A percentile compares a stretch with the other conserved stretches of the same genome.
Conservation (phyloP, 53 echinoderm and acorn worm genomes). For the Holothuria scabra region DNA sequence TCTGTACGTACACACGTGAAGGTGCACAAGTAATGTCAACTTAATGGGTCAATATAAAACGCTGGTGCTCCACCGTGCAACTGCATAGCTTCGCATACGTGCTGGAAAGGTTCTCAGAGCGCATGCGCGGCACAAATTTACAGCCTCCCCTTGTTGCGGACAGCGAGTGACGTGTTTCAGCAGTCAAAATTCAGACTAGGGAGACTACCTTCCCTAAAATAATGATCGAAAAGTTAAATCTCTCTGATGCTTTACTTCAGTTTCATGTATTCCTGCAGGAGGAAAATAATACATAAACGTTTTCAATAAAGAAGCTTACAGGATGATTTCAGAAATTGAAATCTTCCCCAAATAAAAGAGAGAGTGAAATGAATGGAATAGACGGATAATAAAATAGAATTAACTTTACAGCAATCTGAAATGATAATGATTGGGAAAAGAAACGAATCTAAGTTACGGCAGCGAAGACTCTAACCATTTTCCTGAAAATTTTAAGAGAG, state of each 20-base stretch:
- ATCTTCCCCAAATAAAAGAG: neutral
- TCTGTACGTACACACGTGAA: too few relatives aligned
- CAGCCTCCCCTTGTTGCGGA: conserved; percentile 1
- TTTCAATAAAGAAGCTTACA: too few relatives aligned
- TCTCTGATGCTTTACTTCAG: neutral
- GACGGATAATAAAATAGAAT: neutral
- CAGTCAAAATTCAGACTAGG: conserved; percentile 26
- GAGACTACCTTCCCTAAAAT: conserved; percentile 11
- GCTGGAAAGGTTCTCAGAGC: conserved; percentile 37
- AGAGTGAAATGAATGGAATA: neutral
- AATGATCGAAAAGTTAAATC: conserved; percentile 9
- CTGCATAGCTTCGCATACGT: conserved; percentile 30
- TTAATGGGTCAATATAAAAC: conserved; percentile 42
- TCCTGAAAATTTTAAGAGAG: too few relatives aligned
- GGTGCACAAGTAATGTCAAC: conserved; percentile 12
- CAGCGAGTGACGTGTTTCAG: conserved; percentile 8
- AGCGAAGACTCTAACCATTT: too few relatives aligned
- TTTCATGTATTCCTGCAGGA: conserved; percentile 37
- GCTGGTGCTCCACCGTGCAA: conserved; percentile 5
- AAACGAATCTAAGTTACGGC: too few relatives aligned
- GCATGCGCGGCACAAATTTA: conserved; percentile 21
- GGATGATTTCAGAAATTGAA: too few relatives aligned
- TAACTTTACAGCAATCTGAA: too few relatives aligned
- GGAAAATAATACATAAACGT: conserved; percentile 28
- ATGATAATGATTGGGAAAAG: too few relatives aligned